phyloP scores from a whole-genome alignment of 2,797 vertebrate species.

The Tapera naevia region DNA sequence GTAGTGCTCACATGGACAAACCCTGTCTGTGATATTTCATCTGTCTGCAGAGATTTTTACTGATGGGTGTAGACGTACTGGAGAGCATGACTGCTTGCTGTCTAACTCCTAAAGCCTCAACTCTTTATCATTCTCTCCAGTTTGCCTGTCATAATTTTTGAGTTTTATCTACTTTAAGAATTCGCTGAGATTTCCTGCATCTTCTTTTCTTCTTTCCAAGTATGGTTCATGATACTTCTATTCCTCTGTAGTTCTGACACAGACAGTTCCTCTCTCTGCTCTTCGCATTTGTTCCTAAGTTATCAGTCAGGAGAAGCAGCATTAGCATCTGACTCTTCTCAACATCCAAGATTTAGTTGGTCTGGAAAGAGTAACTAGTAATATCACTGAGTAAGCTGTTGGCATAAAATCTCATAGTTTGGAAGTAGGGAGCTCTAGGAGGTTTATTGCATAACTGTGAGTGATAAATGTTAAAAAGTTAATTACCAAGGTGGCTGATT shows the following conservation, averaged over 20 bases:
- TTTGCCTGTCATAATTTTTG: neutral
- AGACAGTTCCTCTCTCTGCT: neutral
- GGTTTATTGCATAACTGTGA: neutral
- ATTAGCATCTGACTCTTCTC: neutral
- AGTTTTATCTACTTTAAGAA: neutral
- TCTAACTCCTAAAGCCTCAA: neutral
- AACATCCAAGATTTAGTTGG: neutral
- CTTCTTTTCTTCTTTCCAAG: neutral
- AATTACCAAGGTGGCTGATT: neutral
- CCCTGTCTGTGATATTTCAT: neutral
- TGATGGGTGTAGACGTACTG: neutral
- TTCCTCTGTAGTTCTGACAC: neutral
- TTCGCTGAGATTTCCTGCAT: neutral
- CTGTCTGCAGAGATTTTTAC: neutral
- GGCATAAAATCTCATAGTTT: neutral
- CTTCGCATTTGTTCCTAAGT: neutral
- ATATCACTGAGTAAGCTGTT: neutral
- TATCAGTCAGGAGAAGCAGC: neutral
- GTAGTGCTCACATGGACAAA: neutral
- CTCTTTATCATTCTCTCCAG: neutral
- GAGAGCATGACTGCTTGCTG: neutral
- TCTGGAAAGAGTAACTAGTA: neutral
- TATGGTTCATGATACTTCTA: neutral
- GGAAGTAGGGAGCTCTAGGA: neutral
- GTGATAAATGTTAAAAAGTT: slow-evolving; percentile 24